Evolutionary conservation across 2,113 vertebrate species (phyloP).

Genomic region (Steatornis caripensis): DNA sequence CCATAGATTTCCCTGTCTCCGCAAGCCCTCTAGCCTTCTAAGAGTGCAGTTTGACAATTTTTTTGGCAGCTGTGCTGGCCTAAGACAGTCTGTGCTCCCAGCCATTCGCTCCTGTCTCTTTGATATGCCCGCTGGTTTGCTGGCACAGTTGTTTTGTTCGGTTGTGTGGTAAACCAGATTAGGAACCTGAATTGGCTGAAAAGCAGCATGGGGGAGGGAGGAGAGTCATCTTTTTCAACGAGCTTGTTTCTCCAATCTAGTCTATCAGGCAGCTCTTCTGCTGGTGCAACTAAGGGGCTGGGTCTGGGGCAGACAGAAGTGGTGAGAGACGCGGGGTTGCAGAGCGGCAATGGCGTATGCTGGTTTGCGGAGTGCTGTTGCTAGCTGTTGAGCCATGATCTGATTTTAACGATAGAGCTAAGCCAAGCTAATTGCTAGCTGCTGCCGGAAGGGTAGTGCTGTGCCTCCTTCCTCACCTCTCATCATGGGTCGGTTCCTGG

Average conservation of each 20-base stretch:
- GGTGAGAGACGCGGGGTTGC: accelerated
- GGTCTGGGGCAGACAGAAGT: background rate
- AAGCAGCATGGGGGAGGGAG: background rate
- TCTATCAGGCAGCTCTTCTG: background rate
- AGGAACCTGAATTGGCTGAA: slow-evolving; percentile 19
- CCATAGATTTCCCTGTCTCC: background rate
- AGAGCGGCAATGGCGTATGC: background rate
- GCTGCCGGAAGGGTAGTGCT: background rate
- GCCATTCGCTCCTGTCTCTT: background rate
- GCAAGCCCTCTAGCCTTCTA: background rate
- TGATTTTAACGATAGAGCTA: background rate
- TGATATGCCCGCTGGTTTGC: background rate
- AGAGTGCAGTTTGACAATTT: background rate
- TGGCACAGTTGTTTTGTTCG: slow-evolving; percentile 6
- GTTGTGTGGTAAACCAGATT: slow-evolving; percentile 1
- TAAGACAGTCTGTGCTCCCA: background rate
- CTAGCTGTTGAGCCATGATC: background rate
- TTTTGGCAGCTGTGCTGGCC: slow-evolving; percentile 30
- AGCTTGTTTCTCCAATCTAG: background rate
- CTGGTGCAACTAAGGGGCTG: background rate
- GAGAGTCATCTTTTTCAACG: background rate
- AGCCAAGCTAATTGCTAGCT: background rate
- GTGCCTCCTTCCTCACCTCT: background rate
- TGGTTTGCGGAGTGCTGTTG: background rate
- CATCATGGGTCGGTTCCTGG: background rate